phyloP scores from a whole-genome alignment of 2,888 invertebrate genomes.

The Heterodera filipjevi region DNA sequence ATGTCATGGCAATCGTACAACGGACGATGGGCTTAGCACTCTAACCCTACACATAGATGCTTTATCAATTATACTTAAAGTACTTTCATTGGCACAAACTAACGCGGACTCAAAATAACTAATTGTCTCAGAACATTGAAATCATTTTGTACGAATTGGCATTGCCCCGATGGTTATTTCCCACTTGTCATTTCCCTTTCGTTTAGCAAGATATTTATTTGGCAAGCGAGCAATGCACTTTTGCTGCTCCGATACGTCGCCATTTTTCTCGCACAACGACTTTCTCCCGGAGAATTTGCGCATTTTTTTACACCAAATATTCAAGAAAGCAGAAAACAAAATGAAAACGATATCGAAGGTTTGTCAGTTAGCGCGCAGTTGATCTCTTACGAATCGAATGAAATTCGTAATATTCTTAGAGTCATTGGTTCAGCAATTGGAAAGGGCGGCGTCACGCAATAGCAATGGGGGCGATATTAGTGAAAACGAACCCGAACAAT shows the following conservation, averaged over 20 bases:
- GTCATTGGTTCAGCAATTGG: background rate
- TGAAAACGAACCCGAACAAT: slow-evolving; percentile 73
- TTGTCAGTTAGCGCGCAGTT: too few relatives aligned
- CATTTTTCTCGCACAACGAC: slow-evolving; percentile 87
- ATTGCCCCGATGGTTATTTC: too few relatives aligned
- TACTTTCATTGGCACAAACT: too few relatives aligned
- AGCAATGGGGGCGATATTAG: slow-evolving; percentile 27
- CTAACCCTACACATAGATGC: too few relatives aligned
- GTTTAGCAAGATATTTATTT: slow-evolving; percentile 79
- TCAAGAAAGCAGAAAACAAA: slow-evolving; percentile 24
- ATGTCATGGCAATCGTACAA: too few relatives aligned
- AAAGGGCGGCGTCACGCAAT: background rate
- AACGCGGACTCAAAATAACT: too few relatives aligned
- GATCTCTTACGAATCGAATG: background rate
- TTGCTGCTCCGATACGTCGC: slow-evolving; percentile 80
- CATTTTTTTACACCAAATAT: slow-evolving; percentile 73
- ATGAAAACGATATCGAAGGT: slow-evolving; percentile 16
- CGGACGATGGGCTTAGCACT: too few relatives aligned
- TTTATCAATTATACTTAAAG: too few relatives aligned
- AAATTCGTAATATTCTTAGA: background rate
- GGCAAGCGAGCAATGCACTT: slow-evolving; percentile 91
- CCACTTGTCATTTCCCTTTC: slow-evolving; percentile 51
- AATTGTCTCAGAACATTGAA: too few relatives aligned
- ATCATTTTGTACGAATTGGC: too few relatives aligned
- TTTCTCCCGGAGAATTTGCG: slow-evolving; percentile 84